Conservation (phyloP, 2,888 invertebrate genomes). For the Boloria euphrosyne region DNA sequence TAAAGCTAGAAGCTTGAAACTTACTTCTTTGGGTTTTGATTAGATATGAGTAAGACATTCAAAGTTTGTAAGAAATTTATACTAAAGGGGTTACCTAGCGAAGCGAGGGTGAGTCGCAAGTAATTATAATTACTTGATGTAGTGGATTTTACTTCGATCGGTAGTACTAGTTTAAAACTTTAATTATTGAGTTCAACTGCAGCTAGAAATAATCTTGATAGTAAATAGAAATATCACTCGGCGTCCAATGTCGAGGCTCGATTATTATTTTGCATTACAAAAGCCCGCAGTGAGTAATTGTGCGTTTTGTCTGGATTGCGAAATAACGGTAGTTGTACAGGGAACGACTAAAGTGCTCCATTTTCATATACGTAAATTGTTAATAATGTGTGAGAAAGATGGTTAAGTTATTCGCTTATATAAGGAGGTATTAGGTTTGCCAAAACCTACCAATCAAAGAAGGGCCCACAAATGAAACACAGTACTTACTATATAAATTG, state of each 20-base stretch:
- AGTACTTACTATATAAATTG: too few relatives aligned
- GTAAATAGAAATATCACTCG: constrained; percentile 23
- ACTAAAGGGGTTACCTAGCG: too few relatives aligned
- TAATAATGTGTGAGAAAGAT: background rate
- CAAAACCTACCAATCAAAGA: too few relatives aligned
- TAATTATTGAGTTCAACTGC: background rate
- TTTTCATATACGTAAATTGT: background rate
- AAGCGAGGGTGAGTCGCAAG: too few relatives aligned
- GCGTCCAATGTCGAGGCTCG: background rate
- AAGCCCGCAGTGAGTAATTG: constrained; percentile 29
- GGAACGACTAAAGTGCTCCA: background rate
- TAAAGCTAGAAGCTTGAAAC: too few relatives aligned
- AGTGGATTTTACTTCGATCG: too few relatives aligned
- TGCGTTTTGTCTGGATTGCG: constrained; percentile 23
- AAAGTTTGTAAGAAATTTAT: too few relatives aligned
- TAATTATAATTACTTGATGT: too few relatives aligned
- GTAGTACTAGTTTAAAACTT: constrained; percentile 2
- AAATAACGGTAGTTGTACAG: constrained; percentile 3
- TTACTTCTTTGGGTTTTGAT: too few relatives aligned
- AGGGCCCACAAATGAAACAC: too few relatives aligned
- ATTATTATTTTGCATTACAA: constrained; percentile 24
- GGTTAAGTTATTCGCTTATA: background rate
- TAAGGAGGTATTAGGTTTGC: too few relatives aligned
- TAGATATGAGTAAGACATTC: too few relatives aligned
- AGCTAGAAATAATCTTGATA: constrained; percentile 17